Base-by-base conservation (phyloP, 1,140 invertebrate genomes). In the Euglossa dilemma region DNA sequence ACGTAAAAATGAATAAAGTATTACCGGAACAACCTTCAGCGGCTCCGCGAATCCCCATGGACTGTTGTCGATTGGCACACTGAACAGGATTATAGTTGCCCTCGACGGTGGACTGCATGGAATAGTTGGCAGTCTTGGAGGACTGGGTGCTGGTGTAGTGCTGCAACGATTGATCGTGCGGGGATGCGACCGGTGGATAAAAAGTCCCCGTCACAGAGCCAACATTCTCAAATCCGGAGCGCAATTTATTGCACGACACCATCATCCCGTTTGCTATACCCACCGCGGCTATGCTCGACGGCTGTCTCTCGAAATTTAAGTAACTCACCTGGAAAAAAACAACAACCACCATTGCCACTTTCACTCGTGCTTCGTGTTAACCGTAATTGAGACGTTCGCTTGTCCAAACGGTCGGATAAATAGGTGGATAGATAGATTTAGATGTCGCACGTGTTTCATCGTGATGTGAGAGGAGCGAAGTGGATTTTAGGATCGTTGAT, bases 231-330 rank as follows among this genome's bases (percentile, higher is more conserved):
- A 97, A 95, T 66, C 96, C 97, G 71, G 96, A 96, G 70, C 95
- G 91, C 61, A 95, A 86, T 92, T 97, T 97, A 66, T 97, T 97
- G 92, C 97, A 97, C 94, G 97, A 97, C 63, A 98, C 97, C 93
- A 98, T 97, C 96, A 98, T 97, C 18, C 97, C 97, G 87, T 97
- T 97, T 2, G 97, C 96, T 94, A 97, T 97, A 0, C 96, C 96
- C 93, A 97, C 97, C 2, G 97, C 97, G 20, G 97, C 97, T 80
- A 97, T 96, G 59, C 93, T 94, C 74, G 93, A 92, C 25, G 93
- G 93, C 69, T 94, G 94, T 84, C 94, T 92, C 76, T 94, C 94
- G 78, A 94, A 94, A 81, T 94, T 93, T 75, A 94, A 89, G 80
- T 94, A 94, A 75, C 91, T 92, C 76, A 94, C 93, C 93, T 94